These are phyloP conservation scores for Oceanodroma tethys DNA, from an alignment of 2,113 vertebrate species.

Conservation along the genomic window DNA sequence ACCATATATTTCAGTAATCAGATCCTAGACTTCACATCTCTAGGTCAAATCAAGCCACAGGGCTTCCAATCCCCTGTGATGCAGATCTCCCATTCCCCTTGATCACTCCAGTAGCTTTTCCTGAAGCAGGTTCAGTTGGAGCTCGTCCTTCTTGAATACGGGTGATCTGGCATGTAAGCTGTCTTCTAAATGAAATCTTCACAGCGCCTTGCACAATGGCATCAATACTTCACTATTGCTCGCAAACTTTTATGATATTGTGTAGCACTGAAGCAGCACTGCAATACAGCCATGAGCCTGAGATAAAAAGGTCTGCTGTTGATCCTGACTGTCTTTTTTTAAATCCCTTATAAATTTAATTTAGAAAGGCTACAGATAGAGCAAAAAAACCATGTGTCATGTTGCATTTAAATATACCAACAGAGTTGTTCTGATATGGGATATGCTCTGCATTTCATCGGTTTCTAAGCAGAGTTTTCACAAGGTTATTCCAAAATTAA, in stretches of 20 bases:
- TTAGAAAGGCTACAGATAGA: not conserved
- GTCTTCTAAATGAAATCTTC: not conserved
- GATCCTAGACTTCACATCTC: not conserved
- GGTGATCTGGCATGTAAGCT: fast-evolving
- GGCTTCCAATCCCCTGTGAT: not conserved
- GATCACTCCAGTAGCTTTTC: not conserved
- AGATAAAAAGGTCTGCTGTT: not conserved
- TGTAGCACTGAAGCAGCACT: not conserved
- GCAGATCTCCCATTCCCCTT: not conserved
- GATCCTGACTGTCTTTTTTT: not conserved
- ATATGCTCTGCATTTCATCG: not conserved
- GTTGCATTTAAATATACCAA: not conserved
- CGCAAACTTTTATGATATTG: not conserved
- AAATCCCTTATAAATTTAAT: not conserved
- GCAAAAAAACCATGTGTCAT: not conserved
- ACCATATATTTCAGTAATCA: fast-evolving
- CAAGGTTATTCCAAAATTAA: not conserved
- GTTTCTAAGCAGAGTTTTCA: not conserved
- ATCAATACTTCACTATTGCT: not conserved
- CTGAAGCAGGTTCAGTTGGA: not conserved
- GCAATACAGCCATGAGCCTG: not conserved
- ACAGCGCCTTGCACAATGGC: not conserved
- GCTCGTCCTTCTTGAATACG: not conserved
- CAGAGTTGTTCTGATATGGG: not conserved
- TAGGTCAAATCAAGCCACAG: not conserved